These are phyloP conservation scores for Acipenser transmontanus DNA, from an alignment of 2,797 vertebrate species.

Conservation along the genomic window DNA sequence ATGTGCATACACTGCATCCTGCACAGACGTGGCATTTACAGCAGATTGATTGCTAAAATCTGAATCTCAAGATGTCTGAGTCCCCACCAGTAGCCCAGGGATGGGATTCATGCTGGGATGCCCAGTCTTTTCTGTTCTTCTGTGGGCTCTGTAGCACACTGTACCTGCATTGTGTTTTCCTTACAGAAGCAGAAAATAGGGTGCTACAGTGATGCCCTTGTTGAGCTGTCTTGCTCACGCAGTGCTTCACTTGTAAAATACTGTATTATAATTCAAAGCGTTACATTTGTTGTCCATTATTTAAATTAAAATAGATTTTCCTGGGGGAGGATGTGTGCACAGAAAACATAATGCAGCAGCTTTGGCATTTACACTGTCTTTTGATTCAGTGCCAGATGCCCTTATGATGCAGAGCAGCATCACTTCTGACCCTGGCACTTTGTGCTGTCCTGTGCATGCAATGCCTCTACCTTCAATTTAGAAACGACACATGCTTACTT, in stretches of 20 bases:
- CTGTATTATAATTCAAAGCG: slow-evolving; percentile 1
- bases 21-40: background rate
- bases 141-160: too few species aligned
- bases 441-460: background rate
- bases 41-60: background rate
- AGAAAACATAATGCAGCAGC: background rate
- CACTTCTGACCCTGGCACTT: background rate
- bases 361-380: background rate
- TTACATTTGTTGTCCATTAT: slow-evolving; percentile 1
- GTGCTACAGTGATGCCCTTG: background rate
- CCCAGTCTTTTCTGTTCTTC: background rate
- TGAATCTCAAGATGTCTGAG: background rate
- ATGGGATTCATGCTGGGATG: background rate
- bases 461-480: background rate
- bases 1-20: too few species aligned
- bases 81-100: background rate
- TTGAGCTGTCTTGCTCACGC: background rate
- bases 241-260: background rate
- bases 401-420: background rate
- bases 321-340: background rate
- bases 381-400: background rate
- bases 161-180: too few species aligned
- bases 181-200: background rate
- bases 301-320: slow-evolving; percentile 1
- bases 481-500: too few species aligned